phyloP scores from a whole-genome alignment of 92 coral and sea anemone genomes.

The Meandrina meandrites region DNA sequence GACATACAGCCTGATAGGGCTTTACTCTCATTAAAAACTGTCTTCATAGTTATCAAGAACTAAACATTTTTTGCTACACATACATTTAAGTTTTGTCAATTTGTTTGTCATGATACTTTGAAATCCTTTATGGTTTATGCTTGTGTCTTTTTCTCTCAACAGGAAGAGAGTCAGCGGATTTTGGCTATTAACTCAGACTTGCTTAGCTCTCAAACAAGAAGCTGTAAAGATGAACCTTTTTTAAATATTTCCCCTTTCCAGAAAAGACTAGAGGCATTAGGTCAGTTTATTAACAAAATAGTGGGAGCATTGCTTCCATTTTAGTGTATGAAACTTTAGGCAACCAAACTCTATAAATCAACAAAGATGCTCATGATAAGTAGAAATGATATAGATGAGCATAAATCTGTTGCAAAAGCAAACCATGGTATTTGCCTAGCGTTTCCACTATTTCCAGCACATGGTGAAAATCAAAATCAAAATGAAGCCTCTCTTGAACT shows the following conservation, averaged over 20 bases:
- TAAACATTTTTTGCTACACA: no score
- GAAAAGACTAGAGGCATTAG: conserved; percentile 86
- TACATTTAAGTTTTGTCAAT: no score
- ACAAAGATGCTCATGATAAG: not conserved
- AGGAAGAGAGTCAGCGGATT: conserved; percentile 99
- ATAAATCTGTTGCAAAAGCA: not conserved
- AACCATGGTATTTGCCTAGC: not conserved
- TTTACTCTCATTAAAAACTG: no score
- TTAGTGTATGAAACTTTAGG: not conserved
- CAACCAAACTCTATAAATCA: not conserved
- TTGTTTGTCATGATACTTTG: no score
- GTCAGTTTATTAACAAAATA: conserved; percentile 45
- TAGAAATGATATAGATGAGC: not conserved
- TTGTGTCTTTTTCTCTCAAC: conserved; percentile 8
- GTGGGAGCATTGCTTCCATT: not conserved
- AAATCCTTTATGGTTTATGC: not conserved
- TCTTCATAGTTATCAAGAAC: no score
- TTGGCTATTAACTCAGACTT: conserved; percentile 96
- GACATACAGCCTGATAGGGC: no score
- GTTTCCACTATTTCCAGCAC: not conserved
- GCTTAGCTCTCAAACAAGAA: conserved; percentile 90
- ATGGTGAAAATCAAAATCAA: not conserved
- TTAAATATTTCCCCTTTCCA: conserved; percentile 84
- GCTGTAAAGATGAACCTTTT: conserved; percentile 95
- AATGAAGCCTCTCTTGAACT: no score